These are phyloP conservation scores for Pammene aurita DNA, from an alignment of 2,888 invertebrate genomes.

Conservation along the genomic window DNA sequence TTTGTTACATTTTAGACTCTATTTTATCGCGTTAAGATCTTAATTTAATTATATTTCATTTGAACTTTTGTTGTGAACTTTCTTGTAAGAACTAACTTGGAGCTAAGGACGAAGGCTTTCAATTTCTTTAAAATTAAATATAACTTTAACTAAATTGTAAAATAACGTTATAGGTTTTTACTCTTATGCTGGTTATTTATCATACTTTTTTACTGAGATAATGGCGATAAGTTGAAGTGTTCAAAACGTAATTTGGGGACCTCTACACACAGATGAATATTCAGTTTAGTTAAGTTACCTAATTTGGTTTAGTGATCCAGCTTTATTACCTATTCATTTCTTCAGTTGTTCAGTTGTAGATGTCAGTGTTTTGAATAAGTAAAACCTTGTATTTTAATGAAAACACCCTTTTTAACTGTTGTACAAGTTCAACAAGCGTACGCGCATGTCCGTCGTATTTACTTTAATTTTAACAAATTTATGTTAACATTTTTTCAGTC, in stretches of 20 bases:
- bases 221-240: too few species aligned
- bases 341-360: neutral
- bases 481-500: neutral
- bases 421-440: neutral
- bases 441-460: neutral
- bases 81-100: neutral
- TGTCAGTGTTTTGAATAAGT: slow-evolving; percentile 11
- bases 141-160: neutral
- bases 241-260: too few species aligned
- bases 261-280: too few species aligned
- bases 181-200: too few species aligned
- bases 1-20: slow-evolving; percentile 4
- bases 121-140: neutral
- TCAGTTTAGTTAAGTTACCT: too few species aligned
- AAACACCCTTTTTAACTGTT: neutral
- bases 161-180: neutral
- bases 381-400: neutral
- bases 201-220: too few species aligned
- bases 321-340: neutral
- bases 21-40: neutral
- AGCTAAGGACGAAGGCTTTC: neutral
- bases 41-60: neutral
- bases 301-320: neutral
- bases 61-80: slow-evolving; percentile 6
- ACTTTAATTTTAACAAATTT: neutral